Base-by-base conservation (phyloP, 1,140 invertebrate genomes). In the Drosophila insularis region DNA sequence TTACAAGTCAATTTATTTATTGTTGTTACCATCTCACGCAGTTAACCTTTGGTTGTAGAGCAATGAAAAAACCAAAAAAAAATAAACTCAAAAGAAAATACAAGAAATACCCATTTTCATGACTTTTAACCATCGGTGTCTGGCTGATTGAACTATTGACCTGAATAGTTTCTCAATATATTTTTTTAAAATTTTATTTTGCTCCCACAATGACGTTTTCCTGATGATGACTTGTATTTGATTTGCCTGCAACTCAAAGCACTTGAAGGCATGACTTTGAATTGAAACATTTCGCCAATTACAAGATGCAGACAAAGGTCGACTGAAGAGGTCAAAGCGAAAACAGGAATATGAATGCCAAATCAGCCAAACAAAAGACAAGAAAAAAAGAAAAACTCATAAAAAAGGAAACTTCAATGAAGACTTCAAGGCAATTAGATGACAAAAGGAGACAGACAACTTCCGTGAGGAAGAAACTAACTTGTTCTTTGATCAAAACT, bases 231-330 rank as follows among this genome's bases (percentile, higher is more conserved):
- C 78, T 84, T 71, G 71, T 67, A 72, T 76, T 78, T 77, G 79
- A 73, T 87, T 81, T 89, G 79, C 59, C 59, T 35, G 1, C 17
- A 50, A 50, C 8, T 50, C 17, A 50, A 50, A 14, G 65, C 62
- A 69, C 68, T 37, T 50, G 43, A 46, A 58, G 59, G 31, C 68
- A 63, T 66, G 59, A 63, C 65, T 72, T 19, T 61, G 53, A 80
- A 87, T 87, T 86, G 79, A 85, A 85, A 81, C 82, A 86, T 87
- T 86, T 86, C 53, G 79, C 68, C 81, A 78, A 85, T 81, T 84
- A 72, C 37, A 35, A 63, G 71, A 78, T 50, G 65, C 60, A 50
- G 43, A 21, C 43, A 81, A 71, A 79, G 79, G 75, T 82, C 63
- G 68, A 37, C 59, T 17, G 17, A 7, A 32, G 14, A 53, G 67